Evolutionary conservation across 2,113 vertebrate genomes (phyloP).

Genomic region (Anas platyrhynchos): DNA sequence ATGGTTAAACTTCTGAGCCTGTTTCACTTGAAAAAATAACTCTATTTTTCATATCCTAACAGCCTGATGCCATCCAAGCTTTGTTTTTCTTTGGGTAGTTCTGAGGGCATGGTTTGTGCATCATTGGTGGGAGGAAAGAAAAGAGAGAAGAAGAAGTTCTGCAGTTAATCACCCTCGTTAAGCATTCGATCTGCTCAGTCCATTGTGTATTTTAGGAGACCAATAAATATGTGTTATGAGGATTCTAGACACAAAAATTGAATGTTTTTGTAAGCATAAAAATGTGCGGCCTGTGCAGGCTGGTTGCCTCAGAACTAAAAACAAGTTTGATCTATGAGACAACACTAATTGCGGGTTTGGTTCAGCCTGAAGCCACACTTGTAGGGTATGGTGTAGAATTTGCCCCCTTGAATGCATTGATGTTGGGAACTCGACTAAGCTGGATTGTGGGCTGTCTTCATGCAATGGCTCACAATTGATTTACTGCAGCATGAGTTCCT

Average conservation of each 20-base stretch:
- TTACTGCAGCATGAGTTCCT: neutral
- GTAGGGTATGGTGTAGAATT: neutral
- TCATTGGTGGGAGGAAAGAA: neutral
- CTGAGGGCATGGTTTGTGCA: neutral
- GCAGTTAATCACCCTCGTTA: neutral
- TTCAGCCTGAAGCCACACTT: neutral
- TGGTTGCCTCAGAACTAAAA: neutral
- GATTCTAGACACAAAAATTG: neutral
- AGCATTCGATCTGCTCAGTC: neutral
- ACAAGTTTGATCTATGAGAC: neutral
- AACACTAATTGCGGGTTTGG: neutral
- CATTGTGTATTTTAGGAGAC: neutral
- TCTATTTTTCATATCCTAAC: neutral
- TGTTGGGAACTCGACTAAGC: neutral
- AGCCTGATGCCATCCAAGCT: neutral
- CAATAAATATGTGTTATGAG: neutral
- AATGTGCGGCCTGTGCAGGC: neutral
- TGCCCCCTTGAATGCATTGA: rapidly evolving
- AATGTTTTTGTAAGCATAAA: neutral
- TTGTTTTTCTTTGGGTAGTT: neutral
- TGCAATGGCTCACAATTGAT: neutral
- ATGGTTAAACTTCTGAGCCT: neutral
- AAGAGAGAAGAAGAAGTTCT: neutral
- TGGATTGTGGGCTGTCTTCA: neutral
- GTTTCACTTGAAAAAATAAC: neutral